Base-by-base conservation (phyloP, 2,888 invertebrate species). In the Sclerodermus sp. region DNA sequence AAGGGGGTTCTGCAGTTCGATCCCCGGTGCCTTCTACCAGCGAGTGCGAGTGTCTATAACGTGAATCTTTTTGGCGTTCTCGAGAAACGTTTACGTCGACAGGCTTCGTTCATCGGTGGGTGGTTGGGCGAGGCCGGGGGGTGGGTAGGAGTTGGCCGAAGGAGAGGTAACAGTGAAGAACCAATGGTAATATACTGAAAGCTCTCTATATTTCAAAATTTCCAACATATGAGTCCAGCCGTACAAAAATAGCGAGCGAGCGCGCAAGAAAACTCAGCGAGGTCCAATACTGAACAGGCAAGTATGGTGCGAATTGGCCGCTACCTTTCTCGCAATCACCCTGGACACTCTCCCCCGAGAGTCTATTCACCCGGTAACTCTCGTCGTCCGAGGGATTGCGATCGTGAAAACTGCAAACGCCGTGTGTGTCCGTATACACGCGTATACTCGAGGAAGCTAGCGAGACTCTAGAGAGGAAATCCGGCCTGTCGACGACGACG, bases 11-110 rank as follows among this genome's bases (percentile, higher is more conserved):
- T 61, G 65, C 58, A 61, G 52, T 49, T 60, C 62, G 59, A 54
- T 45, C 56, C 58, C 47, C 18, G 48, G 66, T 67, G 71, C 65
- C 63, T 63, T 71, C 70, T 71, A 70, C 62, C 67, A 73, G 74
- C 73, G 52, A 60, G 71, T 74, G 74, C 74, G 67, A 60, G 54
- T 54, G 53, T 62, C 52, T 47, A 57, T 57, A 51, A 38, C 50
- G 41, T 58, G 62, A 64, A 55, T 13, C 45, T 15, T 40, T 45
- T 15, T 41, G 12, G 18, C 17, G 13, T 47, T 45, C 49, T 53
- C 52, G 46, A 51, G 38, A 46, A 47, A 34, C 34, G 12, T 34
- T 34, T 13, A 23, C 55, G 50, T 60, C 60, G 60, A 60, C 60
- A 60, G 60, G 60, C 57, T 50, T 34, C 6, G 10, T 50, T 51